Evolutionary conservation across 2,888 invertebrate genomes (phyloP).

Genomic region (Heliconius sara): DNA sequence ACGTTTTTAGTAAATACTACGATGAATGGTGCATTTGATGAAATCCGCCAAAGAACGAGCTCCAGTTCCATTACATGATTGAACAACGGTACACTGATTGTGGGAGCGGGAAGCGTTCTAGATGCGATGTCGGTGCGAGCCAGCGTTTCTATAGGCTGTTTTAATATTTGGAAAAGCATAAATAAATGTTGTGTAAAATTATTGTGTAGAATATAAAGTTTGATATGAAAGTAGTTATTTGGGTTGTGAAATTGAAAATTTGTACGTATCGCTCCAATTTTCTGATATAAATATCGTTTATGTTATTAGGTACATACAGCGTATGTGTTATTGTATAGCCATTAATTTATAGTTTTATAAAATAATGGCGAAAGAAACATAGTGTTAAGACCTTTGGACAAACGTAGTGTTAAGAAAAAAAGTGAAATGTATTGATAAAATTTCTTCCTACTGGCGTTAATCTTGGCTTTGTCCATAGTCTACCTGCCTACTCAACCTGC

Average conservation of each 20-base stretch:
- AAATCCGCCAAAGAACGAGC: constrained; percentile 49
- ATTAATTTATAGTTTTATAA: no score
- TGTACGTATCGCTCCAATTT: background rate
- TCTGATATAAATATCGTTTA: background rate
- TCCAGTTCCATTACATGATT: constrained; percentile 55
- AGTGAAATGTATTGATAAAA: no score
- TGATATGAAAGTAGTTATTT: constrained; percentile 2
- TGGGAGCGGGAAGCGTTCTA: constrained; percentile 43
- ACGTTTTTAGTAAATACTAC: constrained; percentile 46
- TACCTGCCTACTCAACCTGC: no score
- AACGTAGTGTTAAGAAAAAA: no score
- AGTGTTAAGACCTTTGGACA: no score
- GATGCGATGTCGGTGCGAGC: constrained; percentile 22
- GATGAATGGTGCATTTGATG: constrained; percentile 53
- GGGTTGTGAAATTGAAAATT: background rate
- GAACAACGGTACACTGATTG: constrained; percentile 38
- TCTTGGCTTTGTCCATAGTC: no score
- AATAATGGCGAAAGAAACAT: no score
- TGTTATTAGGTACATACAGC: no score
- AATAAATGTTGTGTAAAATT: constrained; percentile 20
- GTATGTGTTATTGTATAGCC: no score
- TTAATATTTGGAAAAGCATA: constrained; percentile 14
- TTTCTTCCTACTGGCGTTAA: no score
- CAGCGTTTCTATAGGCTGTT: constrained; percentile 3
- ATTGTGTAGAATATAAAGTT: constrained; percentile 7